Evolutionary conservation across 2,797 vertebrate species (phyloP), one percentile per base, ranked within the genome.

Genomic region (Intellagama lesueurii): DNA sequence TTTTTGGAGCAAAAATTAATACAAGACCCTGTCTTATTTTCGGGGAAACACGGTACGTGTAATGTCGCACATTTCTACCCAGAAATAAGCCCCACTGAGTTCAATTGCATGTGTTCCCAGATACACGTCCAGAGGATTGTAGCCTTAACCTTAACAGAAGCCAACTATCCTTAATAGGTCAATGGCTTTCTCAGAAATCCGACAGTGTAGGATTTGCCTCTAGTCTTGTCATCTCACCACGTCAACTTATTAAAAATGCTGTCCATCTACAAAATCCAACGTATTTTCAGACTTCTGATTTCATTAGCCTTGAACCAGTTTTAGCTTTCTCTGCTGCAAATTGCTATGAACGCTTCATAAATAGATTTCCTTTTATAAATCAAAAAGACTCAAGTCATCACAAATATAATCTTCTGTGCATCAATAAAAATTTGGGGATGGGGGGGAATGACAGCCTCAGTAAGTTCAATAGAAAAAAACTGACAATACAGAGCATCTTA

Each of bases 221-320:
- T 91, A 94, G 89, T 32, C 86, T 30, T 86, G 91, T 92, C n/a
- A 89, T 86, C 88, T 76, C 81, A 88, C 86, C 83, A 80, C 11
- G 70, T 91, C 95, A 93, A 19, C 92, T 94, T 87, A 89, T 44
- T 92, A 90, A 95, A 92, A 86, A 93, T 84, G 85, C 90, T 89
- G 92, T 92, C 94, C 87, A 40, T 83, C 87, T 77, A 49, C 72
- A 88, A 92, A 93, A 94, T 85, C 73, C 19, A 30, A 88, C 0
- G 0, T 87, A 89, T 85, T 93, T 89, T 92, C 93, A 91, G 91
- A 88, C 90, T 93, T 95, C 93, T 83, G 75, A 91, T 78, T 93
- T 93, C 90, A 91, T 94, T 93, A 95, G 83, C 44, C 89, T 87
- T 93, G 77, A 30, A 66, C 0, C 56, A 84, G 73, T 91, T 87